Base-by-base conservation (phyloP, 2,888 invertebrate genomes). In the Dorcus hopei region DNA sequence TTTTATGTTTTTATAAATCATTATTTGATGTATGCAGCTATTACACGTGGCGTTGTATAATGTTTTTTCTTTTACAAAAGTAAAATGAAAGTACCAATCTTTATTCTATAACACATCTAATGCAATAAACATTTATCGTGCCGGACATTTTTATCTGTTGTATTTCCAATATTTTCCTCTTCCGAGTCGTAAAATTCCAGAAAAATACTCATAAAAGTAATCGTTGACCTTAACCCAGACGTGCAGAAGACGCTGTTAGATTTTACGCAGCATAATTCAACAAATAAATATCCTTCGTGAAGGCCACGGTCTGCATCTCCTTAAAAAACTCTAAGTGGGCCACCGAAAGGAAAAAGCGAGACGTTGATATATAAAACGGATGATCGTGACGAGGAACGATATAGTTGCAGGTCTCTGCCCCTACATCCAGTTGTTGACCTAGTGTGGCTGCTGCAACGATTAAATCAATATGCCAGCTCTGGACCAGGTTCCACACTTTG, bases 391-490 rank as follows among this genome's bases (percentile, higher is more conserved):
- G 41, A 43, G 50, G 59, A 53, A 51, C 51, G 40, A 23, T 33
- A 11, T 14, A 33, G 40, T 47, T 54, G 58, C 54, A 61, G 61
- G 57, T 63, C 59, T 42, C 51, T 56, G 58, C 60, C 60, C 57
- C 42, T 49, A 58, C 56, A 52, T 48, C 52, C 61, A 65, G 64
- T 65, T 65, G 64, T 65, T 65, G 64, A 65, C 64, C 64, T 56
- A 65, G 58, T 64, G 56, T 40, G 48, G 54, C 54, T 38, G 49
- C 55, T 61, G 62, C 62, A 65, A 59, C 58, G 57, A 52, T 53
- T 59, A 59, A 63, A 65, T 65, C 64, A 65, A 65, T 65, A 65
- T 59, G 57, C 57, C 50, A 57, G 33, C 40, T 42, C 42, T 33
- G 49, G 38, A 54, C 49, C 57, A 57, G 59, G 57, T 55, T 58